Base-by-base conservation (phyloP, 2,888 invertebrate genomes). In the Scelioninae gen. 2 region DNA sequence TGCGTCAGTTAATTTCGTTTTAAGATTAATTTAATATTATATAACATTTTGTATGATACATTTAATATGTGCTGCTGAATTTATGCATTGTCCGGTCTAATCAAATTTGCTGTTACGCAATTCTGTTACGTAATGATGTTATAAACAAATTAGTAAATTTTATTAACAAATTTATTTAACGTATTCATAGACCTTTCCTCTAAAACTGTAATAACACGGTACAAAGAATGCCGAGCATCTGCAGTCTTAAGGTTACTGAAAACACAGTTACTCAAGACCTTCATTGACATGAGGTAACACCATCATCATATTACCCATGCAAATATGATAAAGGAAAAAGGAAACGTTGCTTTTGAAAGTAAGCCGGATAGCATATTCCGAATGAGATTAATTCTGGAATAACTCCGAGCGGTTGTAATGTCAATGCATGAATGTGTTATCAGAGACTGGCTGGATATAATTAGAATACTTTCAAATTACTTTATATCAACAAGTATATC, bases 321-420 rank as follows among this genome's bases (percentile, higher is more conserved):
- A 61, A 48, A 61, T 52, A 22, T 31, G 61, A 63, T 69, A 69
- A 61, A 52, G 69, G 69, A 46, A 69, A 69, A 69, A 63, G 61
- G 69, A 61, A 69, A 69, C 53, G 48, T 37, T 11, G 31, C 60
- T 13, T 61, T 61, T 43, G 61, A 61, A 63, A 48, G 55, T 41
- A 31, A 55, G 39, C 10, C 33, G 37, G 46, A 69, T 46, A 31
- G 52, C 50, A 28, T 43, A 60, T 28, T 57, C 41, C 35, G 53
- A 55, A 48, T 69, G 43, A 55, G 61, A 61, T 55, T 48, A 69
- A 69, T 61, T 48, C 61, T 61, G 53, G 53, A 69, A 69, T 69
- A 46, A 53, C 22, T 45, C 9, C 11, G 45, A 39, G 46, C 18
- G 18, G 25, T 15, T 37, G 37, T 53, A 55, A 61, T 55, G 61